These are phyloP conservation scores for Clarias fuscus DNA, from an alignment of 2,797 vertebrate species.

Conservation along the genomic window DNA sequence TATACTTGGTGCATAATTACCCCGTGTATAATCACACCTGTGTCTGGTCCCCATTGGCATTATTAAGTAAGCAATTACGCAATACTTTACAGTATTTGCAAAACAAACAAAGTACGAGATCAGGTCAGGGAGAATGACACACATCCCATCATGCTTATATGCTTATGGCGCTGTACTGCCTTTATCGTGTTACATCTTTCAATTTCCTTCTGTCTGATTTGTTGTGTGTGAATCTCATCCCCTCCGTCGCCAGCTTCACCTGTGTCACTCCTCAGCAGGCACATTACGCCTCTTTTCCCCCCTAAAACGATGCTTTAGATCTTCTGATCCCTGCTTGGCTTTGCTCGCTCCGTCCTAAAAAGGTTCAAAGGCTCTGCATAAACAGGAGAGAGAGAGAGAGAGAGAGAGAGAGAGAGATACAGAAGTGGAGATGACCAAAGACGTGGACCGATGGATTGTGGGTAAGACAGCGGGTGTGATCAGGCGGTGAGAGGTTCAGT, in stretches of 20 bases:
- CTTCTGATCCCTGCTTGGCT: slow-evolving; percentile 51
- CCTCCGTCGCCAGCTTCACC: background rate
- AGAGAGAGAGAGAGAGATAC: slow-evolving; percentile 4
- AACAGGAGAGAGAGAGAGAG: slow-evolving; percentile 20
- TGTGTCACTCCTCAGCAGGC: background rate
- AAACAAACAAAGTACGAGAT: background rate
- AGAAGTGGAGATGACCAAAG: slow-evolving; percentile 35
- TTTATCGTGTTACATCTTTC: background rate
- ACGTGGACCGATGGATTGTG: slow-evolving; percentile 21
- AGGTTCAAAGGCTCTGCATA: slow-evolving; percentile 58
- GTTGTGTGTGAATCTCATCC: background rate
- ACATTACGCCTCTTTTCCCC: slow-evolving; percentile 36
- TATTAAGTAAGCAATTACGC: background rate
- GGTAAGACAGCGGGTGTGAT: slow-evolving; percentile 28
- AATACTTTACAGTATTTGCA: background rate
- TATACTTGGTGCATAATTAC: background rate
- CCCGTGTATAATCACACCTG: background rate
- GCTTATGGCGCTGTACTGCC: background rate
- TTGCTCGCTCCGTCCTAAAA: slow-evolving; percentile 39
- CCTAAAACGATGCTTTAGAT: slow-evolving; percentile 48
- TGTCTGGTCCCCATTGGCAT: background rate
- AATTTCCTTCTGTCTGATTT: background rate
- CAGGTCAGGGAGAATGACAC: too few species aligned
- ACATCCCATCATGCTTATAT: background rate
- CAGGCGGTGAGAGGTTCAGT: background rate